Evolutionary conservation across 2,113 vertebrate genomes (phyloP), one percentile per base, ranked within the genome.

Genomic region (Pithys albifrons): DNA sequence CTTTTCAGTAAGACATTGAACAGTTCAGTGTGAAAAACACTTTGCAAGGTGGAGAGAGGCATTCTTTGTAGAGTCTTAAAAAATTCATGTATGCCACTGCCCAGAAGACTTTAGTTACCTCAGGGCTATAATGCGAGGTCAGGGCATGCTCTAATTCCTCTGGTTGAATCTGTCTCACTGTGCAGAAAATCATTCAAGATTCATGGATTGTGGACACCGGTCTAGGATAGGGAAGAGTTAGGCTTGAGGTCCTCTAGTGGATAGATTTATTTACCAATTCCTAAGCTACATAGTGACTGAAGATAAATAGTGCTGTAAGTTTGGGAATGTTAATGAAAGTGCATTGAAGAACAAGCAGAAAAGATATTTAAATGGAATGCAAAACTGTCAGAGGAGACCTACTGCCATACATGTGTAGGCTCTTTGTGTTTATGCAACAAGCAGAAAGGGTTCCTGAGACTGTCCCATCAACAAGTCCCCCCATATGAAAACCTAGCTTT

Each of bases 381-480:
- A n/a, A 1, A 6, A 1, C 28, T 88, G 23, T 25, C 35, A 41
- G 28, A 91, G 57, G 57, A 80, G 37, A 58, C 27, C 1, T 2
- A 9, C 24, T 0, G 1, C 37, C 4, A 3, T 27, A 49, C 4
- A 35, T 16, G 3, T 17, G 17, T 22, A 49, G 49, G 12, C 19
- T 77, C 33, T 39, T 69, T 37, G 23, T 51, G 18, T 69, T 81
- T 69, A 46, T 24, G 10, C 23, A 74, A 31, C 24, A 55, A 31
- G 9, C 12, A 23, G 67, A 49, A 75, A 78, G 11, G 8, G 12
- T 74, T 70, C 33, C 46, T 71, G 43, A 61, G 35, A 10, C 46
- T 62, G 33, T 87, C 35, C 41, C 25, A 22, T 64, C n/a, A 58
- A 37, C 9, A 43, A 67, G 23, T 77, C 27, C 28, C 31, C 10